These are phyloP conservation scores for Chloromyia formosa DNA, from an alignment of 2,888 invertebrate genomes.

Conservation along the genomic window DNA sequence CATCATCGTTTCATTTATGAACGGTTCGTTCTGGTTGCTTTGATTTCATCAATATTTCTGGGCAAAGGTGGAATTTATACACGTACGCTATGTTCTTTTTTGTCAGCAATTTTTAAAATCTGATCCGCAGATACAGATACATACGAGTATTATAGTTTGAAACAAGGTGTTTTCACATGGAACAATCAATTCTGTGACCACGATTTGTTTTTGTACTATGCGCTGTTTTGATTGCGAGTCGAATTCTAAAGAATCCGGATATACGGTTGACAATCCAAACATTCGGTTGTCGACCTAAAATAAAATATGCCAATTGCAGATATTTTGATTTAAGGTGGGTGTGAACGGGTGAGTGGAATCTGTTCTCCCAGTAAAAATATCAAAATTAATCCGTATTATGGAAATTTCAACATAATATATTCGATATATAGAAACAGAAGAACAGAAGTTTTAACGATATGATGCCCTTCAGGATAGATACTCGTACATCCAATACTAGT, in stretches of 20 bases:
- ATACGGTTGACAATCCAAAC: conserved; percentile 47
- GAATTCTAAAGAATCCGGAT: conserved; percentile 42
- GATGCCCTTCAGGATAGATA: no score
- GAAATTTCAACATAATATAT: no score
- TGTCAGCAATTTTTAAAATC: no score
- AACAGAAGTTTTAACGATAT: no score
- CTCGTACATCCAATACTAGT: no score
- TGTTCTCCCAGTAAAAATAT: no score
- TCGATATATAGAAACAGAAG: no score
- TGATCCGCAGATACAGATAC: background rate
- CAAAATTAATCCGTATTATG: no score
- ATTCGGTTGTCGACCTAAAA: conserved; percentile 49
- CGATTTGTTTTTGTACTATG: background rate
- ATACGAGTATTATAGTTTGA: background rate
- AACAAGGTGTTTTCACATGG: conserved; percentile 10
- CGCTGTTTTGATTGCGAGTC: background rate
- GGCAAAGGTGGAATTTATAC: background rate
- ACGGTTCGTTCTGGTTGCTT: conserved; percentile 32
- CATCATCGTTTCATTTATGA: conserved; percentile 21
- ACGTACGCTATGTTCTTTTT: background rate
- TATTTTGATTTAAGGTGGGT: background rate
- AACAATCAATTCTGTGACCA: conserved; percentile 5
- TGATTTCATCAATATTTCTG: conserved; percentile 31
- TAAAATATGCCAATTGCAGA: background rate
- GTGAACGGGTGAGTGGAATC: no score